Percentiles rank a stretch among this genome's conserved stretches.
These are phyloP conservation scores for Aromia moschata DNA, from an alignment of 2,888 invertebrate genomes.

Conservation along the genomic window DNA sequence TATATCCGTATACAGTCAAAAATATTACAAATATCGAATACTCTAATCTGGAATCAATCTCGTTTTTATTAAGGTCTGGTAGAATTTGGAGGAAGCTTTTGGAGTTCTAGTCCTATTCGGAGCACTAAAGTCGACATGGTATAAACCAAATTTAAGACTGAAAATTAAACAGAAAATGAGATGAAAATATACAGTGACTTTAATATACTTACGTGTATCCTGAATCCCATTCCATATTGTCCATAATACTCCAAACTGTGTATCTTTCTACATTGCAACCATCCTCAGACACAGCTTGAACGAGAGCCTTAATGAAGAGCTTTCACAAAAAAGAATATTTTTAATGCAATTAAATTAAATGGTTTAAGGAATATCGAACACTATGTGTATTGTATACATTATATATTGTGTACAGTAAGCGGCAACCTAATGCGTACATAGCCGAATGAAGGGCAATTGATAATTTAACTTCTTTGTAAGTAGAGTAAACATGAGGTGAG, in stretches of 20 bases:
- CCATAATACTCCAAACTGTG: conserved; percentile 81
- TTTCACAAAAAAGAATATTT: background rate
- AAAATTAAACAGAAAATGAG: conserved; percentile 46
- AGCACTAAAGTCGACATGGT: conserved; percentile 72
- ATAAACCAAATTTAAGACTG: conserved; percentile 75
- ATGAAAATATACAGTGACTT: background rate
- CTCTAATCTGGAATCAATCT: conserved; percentile 34
- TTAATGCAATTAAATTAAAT: too few relatives aligned
- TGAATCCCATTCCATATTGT: conserved; percentile 82
- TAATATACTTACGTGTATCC: conserved; percentile 73
- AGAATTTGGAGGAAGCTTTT: conserved; percentile 70
- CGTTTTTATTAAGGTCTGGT: conserved; percentile 65
- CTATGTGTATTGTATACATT: too few relatives aligned
- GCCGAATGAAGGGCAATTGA: too few relatives aligned
- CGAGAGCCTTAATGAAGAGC: conserved; percentile 57
- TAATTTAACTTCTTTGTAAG: too few relatives aligned
- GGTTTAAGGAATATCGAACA: too few relatives aligned
- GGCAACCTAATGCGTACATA: too few relatives aligned
- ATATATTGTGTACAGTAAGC: too few relatives aligned
- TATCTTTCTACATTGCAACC: conserved; percentile 72
- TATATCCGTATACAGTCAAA: too few relatives aligned
- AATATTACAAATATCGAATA: background rate
- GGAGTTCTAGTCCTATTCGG: conserved; percentile 69
- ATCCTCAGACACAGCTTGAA: conserved; percentile 65
- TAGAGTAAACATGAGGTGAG: too few relatives aligned